Percentiles rank a stretch among this genome's conserved stretches.
Evolutionary conservation across 2,797 vertebrate species (phyloP).

Genomic region (Apodemus agrarius): DNA sequence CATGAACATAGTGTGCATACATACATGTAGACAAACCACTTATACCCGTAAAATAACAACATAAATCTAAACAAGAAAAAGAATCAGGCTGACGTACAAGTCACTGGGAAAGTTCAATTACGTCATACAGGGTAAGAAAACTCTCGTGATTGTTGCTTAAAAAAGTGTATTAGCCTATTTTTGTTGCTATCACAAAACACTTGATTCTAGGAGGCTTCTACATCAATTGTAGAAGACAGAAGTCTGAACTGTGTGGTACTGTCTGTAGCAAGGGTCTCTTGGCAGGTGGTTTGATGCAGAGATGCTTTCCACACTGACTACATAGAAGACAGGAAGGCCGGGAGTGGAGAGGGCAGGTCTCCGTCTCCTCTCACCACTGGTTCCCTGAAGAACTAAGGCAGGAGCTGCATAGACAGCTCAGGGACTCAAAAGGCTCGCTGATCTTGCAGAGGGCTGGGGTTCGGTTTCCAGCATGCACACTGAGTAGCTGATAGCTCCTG

Average conservation of each 20-base stretch:
- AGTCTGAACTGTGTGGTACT: background rate
- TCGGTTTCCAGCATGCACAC: background rate
- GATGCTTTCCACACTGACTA: background rate
- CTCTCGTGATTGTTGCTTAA: background rate
- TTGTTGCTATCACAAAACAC: background rate
- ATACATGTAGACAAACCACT: background rate
- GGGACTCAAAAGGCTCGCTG: background rate
- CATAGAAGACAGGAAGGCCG: background rate
- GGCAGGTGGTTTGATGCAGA: background rate
- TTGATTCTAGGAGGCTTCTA: background rate
- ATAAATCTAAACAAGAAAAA: background rate
- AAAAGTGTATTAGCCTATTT: background rate
- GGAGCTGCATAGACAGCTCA: background rate
- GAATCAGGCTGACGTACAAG: background rate
- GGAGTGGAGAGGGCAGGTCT: background rate
- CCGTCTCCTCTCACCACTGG: background rate
- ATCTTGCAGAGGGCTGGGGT: background rate
- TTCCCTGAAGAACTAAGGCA: background rate
- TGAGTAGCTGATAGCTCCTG: background rate
- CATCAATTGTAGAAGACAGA: background rate
- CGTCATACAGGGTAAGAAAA: background rate
- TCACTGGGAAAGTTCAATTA: background rate
- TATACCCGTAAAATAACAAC: background rate
- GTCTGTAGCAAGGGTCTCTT: background rate
- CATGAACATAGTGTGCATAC: no score